Evolutionary conservation across 53 echinoderm and acorn worm genomes (phyloP).

Genomic region (Actinopyga echinites): DNA sequence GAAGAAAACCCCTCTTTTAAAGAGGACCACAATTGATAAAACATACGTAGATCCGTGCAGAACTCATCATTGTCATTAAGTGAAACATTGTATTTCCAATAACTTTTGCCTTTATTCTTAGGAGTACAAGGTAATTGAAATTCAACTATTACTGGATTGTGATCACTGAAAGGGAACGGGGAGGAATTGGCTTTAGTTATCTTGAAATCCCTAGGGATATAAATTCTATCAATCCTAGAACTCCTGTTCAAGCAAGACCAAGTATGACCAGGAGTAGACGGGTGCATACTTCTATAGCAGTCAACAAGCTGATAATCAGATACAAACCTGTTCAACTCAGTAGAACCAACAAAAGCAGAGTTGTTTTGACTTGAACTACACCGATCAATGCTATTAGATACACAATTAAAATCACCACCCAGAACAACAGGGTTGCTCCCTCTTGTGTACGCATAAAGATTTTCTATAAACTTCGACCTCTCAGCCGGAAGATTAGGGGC

Average conservation of each 20-base stretch:
- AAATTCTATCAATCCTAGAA: not conserved
- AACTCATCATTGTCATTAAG: too few relatives aligned
- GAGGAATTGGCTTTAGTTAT: not conserved
- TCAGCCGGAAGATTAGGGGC: not conserved
- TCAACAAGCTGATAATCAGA: not conserved
- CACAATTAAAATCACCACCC: not conserved
- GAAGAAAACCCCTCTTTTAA: not conserved
- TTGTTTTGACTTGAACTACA: not conserved
- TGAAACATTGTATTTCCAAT: constrained; percentile 23
- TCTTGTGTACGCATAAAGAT: not conserved
- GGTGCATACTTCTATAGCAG: not conserved
- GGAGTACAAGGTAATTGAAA: not conserved
- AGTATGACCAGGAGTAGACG: not conserved
- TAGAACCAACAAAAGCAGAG: not conserved
- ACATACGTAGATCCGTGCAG: too few relatives aligned
- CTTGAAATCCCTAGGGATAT: not conserved
- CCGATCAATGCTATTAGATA: not conserved
- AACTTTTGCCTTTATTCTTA: not conserved
- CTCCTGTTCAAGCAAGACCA: not conserved
- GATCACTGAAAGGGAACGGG: not conserved
- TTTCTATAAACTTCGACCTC: not conserved
- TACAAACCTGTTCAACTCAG: not conserved
- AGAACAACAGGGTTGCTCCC: not conserved
- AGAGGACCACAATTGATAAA: not conserved
- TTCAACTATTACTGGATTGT: not conserved